A percentile compares a stretch with the other conserved stretches of the same genome.
Conservation (phyloP, 1,140 invertebrate species). For the Drosophila nigromelanica region DNA sequence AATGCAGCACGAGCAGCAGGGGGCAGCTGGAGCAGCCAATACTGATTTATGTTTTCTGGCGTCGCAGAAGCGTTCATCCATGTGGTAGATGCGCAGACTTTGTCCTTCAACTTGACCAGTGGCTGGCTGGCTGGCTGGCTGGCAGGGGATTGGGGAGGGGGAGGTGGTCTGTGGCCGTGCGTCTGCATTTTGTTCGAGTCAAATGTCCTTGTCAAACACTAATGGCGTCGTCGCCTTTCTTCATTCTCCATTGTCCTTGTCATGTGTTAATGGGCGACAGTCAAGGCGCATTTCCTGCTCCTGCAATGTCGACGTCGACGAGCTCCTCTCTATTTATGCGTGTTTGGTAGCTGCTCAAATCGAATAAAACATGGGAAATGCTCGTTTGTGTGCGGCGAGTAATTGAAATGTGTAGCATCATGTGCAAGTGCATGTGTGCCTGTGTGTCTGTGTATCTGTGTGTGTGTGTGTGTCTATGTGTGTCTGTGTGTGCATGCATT, state of each 20-base stretch:
- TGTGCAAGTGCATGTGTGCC: conserved; percentile 11
- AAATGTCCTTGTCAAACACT: conserved; percentile 78
- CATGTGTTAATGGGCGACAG: conserved; percentile 70
- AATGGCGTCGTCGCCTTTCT: conserved; percentile 70
- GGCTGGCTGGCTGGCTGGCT: neutral
- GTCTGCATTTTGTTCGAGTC: conserved; percentile 43
- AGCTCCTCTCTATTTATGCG: conserved; percentile 35
- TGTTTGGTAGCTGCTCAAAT: conserved; percentile 47
- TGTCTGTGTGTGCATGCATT: conserved; percentile 9
- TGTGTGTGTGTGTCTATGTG: conserved; percentile 1
- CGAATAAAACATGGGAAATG: conserved; percentile 57
- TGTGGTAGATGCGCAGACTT: neutral
- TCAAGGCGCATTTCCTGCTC: conserved; percentile 57
- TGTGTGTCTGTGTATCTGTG: neutral
- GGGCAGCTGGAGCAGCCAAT: neutral
- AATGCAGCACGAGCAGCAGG: neutral
- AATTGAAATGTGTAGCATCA: conserved; percentile 60
- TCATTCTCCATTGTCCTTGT: conserved; percentile 65
- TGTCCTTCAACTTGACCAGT: conserved; percentile 49
- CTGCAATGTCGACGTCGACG: conserved; percentile 33
- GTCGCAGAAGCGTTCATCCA: conserved; percentile 47
- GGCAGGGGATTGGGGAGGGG: neutral
- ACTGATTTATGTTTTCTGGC: conserved; percentile 62
- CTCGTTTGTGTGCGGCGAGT: conserved; percentile 37
- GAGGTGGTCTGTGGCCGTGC: conserved; percentile 20